These are phyloP conservation scores for Cacatua alba DNA, from an alignment of 2,113 vertebrate species.

Conservation along the genomic window DNA sequence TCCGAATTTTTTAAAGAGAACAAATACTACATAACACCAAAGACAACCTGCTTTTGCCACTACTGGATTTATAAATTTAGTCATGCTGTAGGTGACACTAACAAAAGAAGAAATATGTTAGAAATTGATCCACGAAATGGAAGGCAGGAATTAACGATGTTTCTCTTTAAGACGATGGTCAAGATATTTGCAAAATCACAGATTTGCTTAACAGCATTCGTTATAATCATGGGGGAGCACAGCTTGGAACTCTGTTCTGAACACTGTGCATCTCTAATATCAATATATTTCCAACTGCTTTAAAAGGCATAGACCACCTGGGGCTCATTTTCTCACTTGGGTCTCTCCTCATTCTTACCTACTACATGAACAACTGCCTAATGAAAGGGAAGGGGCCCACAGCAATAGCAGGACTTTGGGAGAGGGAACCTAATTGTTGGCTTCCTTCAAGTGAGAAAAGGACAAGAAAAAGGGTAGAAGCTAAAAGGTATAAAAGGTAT, in stretches of 20 bases:
- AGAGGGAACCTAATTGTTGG: background rate
- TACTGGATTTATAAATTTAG: background rate
- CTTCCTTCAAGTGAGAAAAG: background rate
- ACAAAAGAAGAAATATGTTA: background rate
- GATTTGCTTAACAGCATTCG: background rate
- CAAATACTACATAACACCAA: background rate
- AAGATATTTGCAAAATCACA: background rate
- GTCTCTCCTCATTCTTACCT: background rate
- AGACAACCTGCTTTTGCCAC: background rate
- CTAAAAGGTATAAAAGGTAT: background rate
- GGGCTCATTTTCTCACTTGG: background rate
- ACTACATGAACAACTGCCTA: background rate
- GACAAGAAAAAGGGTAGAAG: background rate
- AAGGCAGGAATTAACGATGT: background rate
- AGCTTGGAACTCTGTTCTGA: background rate
- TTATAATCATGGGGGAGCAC: background rate
- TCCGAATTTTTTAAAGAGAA: background rate
- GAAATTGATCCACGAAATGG: background rate
- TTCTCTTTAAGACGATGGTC: background rate
- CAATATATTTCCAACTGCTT: background rate
- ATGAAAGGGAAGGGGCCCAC: background rate
- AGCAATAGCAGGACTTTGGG: accelerated
- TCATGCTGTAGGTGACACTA: background rate
- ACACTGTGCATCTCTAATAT: background rate
- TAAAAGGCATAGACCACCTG: background rate